Conservation (phyloP, 2,888 invertebrate genomes). For the Emmelina monodactyla region DNA sequence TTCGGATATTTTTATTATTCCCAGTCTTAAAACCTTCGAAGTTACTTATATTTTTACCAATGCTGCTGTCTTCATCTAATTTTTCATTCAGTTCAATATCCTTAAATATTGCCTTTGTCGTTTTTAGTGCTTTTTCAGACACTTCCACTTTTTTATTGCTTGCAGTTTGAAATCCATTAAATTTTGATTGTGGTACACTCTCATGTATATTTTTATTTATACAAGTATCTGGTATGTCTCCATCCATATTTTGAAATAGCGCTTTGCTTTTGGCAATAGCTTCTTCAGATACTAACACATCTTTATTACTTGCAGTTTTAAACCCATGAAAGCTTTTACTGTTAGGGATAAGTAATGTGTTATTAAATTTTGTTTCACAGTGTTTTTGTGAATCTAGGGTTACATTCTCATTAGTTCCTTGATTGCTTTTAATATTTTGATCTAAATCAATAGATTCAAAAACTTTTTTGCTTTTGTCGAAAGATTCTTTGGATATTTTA, state of each 20-base stretch:
- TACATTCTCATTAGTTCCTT: too few relatives aligned
- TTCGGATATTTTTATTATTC: background rate
- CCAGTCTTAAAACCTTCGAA: background rate
- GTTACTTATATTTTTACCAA: background rate
- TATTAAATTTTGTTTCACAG: too few relatives aligned
- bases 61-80: background rate
- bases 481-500: too few relatives aligned
- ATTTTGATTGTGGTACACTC: background rate
- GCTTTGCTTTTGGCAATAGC: conserved; percentile 26
- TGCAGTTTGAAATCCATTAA: conserved; percentile 7
- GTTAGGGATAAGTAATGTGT: too few relatives aligned
- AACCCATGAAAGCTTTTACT: too few relatives aligned
- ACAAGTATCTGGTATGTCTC: conserved; percentile 18
- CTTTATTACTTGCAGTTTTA: conserved; percentile 23
- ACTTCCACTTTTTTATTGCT: background rate
- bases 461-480: too few relatives aligned
- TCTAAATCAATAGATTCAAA: too few relatives aligned
- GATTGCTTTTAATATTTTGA: too few relatives aligned
- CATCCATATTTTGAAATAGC: conserved; percentile 22
- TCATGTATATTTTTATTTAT: conserved; percentile 2
- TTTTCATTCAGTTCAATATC: background rate
- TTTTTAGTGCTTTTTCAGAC: conserved; percentile 2
- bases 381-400: too few relatives aligned
- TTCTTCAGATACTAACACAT: conserved; percentile 23
- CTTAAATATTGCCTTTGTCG: background rate